These are phyloP conservation scores for Gryon sp. DNA, from an alignment of 1,140 invertebrate genomes.

Conservation along the genomic window DNA sequence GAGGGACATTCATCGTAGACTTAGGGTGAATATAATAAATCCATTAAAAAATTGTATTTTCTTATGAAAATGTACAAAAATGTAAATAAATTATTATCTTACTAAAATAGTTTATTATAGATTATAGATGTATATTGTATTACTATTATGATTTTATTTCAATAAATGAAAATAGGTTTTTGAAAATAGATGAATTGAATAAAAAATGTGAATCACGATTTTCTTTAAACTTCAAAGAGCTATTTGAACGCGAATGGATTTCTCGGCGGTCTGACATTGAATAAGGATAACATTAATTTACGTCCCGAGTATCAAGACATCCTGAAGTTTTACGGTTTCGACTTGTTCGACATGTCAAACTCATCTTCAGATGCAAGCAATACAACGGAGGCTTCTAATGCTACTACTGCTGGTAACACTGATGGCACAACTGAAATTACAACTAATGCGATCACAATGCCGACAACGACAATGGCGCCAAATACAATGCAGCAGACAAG, in stretches of 20 bases:
- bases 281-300: conserved; percentile 86
- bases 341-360: conserved; percentile 74
- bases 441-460: conserved; percentile 35
- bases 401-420: conserved; percentile 2
- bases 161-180: no score
- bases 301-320: conserved; percentile 85
- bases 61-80: no score
- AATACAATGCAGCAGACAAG: no score
- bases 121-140: no score
- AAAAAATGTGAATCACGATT: background rate
- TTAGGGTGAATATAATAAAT: conserved; percentile 82
- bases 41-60: no score
- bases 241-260: conserved; percentile 91
- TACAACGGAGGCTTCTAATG: conserved; percentile 12
- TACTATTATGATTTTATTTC: no score
- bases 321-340: conserved; percentile 88
- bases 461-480: conserved; percentile 19
- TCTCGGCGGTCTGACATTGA: conserved; percentile 87
- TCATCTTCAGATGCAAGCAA: conserved; percentile 18
- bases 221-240: conserved; percentile 79
- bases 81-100: no score
- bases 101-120: no score
- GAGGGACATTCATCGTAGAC: conserved; percentile 87
- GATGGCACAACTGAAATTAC: conserved; percentile 39
- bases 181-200: background rate